Conservation (phyloP, 2,888 invertebrate species). For the Caenorhabditis sp. region DNA sequence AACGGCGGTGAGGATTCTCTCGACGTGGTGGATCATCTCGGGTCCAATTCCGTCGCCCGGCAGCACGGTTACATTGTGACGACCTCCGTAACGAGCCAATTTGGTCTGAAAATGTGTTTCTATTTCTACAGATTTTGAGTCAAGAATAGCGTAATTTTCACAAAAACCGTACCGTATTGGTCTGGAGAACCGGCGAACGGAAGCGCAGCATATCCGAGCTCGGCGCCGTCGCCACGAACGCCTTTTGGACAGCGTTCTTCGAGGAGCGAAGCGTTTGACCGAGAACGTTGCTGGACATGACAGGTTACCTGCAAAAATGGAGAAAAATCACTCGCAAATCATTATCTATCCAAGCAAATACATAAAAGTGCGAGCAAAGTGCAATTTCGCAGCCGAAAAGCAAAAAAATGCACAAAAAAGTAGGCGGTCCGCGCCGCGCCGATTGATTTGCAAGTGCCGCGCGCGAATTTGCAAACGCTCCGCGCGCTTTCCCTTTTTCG, state of each 20-base stretch:
- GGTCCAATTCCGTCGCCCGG: constrained; percentile 98
- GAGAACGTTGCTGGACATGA: constrained; percentile 56
- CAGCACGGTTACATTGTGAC: constrained; percentile 94
- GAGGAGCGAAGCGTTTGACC: constrained; percentile 46
- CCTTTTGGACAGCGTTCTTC: constrained; percentile 50
- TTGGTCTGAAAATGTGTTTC: constrained; percentile 45
- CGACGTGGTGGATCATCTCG: constrained; percentile 92
- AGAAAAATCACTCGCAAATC: constrained; percentile 2
- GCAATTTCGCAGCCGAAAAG: constrained; percentile 1
- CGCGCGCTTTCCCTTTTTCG: constrained; percentile 32
- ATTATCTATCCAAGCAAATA: neutral
- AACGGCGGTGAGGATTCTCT: constrained; percentile 85
- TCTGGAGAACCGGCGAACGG: constrained; percentile 65
- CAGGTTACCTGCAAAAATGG: constrained; percentile 32
- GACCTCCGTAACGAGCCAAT: constrained; percentile 88
- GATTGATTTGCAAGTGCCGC: constrained; percentile 48
- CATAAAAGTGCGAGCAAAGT: neutral
- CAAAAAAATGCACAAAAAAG: constrained; percentile 2
- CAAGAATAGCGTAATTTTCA: neutral
- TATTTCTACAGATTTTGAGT: too few species aligned
- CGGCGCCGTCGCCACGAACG: constrained; percentile 52
- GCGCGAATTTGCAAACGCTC: constrained; percentile 19
- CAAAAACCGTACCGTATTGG: constrained; percentile 50
- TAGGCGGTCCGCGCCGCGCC: constrained; percentile 52
- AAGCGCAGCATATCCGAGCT: constrained; percentile 66